Conservation (phyloP, 2,113 vertebrate genomes). For the Amblyopsis rosae region DNA sequence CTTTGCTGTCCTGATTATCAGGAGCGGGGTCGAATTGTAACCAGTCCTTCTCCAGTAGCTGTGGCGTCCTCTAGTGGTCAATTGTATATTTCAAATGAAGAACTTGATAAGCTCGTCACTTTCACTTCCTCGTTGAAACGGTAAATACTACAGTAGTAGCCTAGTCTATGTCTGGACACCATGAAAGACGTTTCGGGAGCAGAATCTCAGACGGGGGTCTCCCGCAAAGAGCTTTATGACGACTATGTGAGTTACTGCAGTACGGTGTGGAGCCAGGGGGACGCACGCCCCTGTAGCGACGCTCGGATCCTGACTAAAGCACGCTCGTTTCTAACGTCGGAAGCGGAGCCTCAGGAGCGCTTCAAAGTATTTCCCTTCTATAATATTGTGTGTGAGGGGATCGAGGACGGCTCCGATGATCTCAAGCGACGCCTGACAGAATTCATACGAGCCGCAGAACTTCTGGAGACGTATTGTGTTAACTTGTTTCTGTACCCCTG, state of each 20-base stretch:
- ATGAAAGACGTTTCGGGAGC: constrained; percentile 53
- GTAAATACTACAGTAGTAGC: background rate
- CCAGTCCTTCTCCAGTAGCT: too few relatives aligned
- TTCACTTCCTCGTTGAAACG: constrained; percentile 44
- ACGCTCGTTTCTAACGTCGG: constrained; percentile 38
- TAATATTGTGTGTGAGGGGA: constrained; percentile 10
- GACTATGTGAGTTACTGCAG: constrained; percentile 51
- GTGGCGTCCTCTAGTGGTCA: background rate
- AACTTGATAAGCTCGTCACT: background rate
- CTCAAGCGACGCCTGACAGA: constrained; percentile 32
- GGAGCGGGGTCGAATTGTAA: too few relatives aligned
- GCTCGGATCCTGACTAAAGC: constrained; percentile 29
- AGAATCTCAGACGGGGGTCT: constrained; percentile 13
- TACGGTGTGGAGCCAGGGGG: constrained; percentile 19
- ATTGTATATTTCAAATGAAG: background rate
- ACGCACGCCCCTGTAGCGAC: constrained; percentile 38
- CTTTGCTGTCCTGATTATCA: too few relatives aligned
- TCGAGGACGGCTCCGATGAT: background rate
- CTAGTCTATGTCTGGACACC: background rate
- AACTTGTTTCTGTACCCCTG: constrained; percentile 74
- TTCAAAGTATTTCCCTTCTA: constrained; percentile 61
- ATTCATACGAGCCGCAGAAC: constrained; percentile 57
- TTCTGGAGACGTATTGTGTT: constrained; percentile 72
- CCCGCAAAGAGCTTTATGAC: constrained; percentile 39
- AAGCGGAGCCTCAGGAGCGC: constrained; percentile 3